Percentiles rank a stretch among this genome's conserved stretches.
Evolutionary conservation across 2,113 vertebrate species (phyloP).

Genomic region (Gobio gobio): DNA sequence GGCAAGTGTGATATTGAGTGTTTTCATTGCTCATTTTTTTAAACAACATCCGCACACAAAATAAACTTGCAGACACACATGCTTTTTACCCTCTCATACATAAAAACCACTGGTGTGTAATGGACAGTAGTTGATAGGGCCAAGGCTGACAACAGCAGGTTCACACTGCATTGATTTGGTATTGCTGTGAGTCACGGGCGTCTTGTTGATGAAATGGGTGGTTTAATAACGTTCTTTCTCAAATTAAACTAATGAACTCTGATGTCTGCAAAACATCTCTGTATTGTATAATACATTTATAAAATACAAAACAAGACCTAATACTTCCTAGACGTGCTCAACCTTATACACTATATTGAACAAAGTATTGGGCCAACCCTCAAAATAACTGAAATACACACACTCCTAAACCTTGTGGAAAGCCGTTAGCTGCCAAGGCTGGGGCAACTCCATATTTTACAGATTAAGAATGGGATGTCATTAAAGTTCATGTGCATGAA

Average conservation of each 20-base stretch:
- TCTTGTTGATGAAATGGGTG: conserved; percentile 49
- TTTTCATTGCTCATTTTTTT: conserved; percentile 17
- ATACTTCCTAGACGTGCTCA: not conserved
- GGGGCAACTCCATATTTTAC: no score
- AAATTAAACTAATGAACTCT: conserved; percentile 17
- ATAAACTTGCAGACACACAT: not conserved
- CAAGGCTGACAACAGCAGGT: conserved; percentile 26
- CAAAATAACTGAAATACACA: no score
- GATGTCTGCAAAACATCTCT: not conserved
- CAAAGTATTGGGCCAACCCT: no score
- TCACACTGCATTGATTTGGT: conserved; percentile 54
- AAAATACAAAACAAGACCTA: no score
- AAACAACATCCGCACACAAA: not conserved
- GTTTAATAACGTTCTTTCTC: conserved; percentile 34
- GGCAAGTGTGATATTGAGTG: not conserved
- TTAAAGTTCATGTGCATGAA: no score
- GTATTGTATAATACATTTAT: not conserved
- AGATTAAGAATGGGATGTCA: no score
- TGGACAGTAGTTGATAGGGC: conserved; percentile 43
- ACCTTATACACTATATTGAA: not conserved
- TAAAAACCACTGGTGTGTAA: conserved; percentile 28
- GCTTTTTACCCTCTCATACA: not conserved
- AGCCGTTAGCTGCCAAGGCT: no score
- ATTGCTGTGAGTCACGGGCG: conserved; percentile 31
- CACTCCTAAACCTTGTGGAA: no score